Percentiles rank a stretch among this genome's conserved stretches.
These are phyloP conservation scores for Hydrozoanthus tunicans DNA, from an alignment of 64 coral and sea anemone genomes.

Conservation along the genomic window DNA sequence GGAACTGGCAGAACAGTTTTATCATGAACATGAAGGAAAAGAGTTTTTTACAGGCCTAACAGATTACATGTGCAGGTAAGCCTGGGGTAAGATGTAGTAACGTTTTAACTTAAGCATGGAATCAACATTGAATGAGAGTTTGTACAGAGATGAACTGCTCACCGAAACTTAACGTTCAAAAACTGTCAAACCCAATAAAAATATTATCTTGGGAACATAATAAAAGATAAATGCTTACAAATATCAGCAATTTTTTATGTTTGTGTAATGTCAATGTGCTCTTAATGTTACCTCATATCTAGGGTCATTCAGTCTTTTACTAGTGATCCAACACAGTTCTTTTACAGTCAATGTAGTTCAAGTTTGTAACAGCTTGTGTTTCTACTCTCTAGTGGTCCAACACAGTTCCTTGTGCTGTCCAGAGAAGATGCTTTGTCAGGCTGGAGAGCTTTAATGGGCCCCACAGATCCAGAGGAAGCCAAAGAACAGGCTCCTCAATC, in stretches of 20 bases:
- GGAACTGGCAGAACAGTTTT: constrained; percentile 93
- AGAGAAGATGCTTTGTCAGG: constrained; percentile 96
- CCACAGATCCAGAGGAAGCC: constrained; percentile 88
- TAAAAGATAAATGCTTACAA: no score
- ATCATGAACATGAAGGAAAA: constrained; percentile 98
- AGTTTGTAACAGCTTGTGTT: background rate
- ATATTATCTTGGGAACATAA: no score
- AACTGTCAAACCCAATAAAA: no score
- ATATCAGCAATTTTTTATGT: no score
- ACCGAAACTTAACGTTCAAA: no score
- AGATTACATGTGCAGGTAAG: constrained; percentile 93
- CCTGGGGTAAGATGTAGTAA: no score
- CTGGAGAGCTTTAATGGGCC: constrained; percentile 96
- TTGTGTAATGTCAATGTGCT: no score
- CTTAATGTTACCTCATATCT: no score
- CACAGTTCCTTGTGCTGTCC: constrained; percentile 82
- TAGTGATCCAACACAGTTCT: constrained; percentile 86
- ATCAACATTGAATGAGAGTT: background rate
- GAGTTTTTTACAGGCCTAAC: constrained; percentile 91
- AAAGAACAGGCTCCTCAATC: constrained; percentile 82
- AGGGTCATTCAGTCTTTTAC: no score
- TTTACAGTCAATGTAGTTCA: background rate
- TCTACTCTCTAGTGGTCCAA: constrained; percentile 76
- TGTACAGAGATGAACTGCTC: background rate
- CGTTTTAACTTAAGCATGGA: no score